Evolutionary conservation across 1,140 invertebrate genomes (phyloP).

Genomic region (Caenorhabditis latens): DNA sequence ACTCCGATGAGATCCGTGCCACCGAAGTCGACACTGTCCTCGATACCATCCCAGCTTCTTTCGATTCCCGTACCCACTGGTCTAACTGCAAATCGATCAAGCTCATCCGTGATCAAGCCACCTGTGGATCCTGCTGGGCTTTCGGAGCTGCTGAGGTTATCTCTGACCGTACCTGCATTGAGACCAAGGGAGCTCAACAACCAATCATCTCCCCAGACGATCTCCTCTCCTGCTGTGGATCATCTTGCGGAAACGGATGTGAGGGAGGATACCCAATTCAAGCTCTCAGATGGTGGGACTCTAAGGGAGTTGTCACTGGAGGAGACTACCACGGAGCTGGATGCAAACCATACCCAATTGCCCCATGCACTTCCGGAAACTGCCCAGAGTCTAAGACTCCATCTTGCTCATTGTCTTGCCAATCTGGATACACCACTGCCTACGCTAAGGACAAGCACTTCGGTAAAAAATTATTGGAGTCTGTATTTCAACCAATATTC

Average conservation of each 20-base stretch:
- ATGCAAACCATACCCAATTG: conserved; percentile 61
- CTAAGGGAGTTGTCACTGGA: conserved; percentile 59
- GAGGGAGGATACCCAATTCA: conserved; percentile 54
- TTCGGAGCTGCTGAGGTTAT: conserved; percentile 59
- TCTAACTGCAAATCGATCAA: conserved; percentile 56
- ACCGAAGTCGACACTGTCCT: conserved; percentile 6
- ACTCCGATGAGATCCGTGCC: conserved; percentile 48
- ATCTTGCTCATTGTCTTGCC: conserved; percentile 32
- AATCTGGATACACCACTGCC: conserved; percentile 47
- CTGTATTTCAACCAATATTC: too few relatives aligned
- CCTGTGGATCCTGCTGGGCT: conserved; percentile 59
- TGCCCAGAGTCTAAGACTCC: conserved; percentile 56
- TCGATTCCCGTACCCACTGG: conserved; percentile 60
- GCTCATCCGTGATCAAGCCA: conserved; percentile 46
- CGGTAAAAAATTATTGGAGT: neutral
- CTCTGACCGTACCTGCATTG: conserved; percentile 61
- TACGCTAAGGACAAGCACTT: conserved; percentile 56
- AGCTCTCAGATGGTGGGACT: conserved; percentile 57
- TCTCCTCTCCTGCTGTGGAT: conserved; percentile 54
- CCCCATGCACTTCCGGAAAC: conserved; percentile 50
- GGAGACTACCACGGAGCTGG: conserved; percentile 42
- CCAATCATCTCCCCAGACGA: conserved; percentile 52
- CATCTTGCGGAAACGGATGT: conserved; percentile 57
- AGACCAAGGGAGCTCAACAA: conserved; percentile 52
- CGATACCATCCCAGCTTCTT: conserved; percentile 25